These are phyloP conservation scores for Philereme vetulata DNA, from an alignment of 2,888 invertebrate genomes.

Conservation along the genomic window DNA sequence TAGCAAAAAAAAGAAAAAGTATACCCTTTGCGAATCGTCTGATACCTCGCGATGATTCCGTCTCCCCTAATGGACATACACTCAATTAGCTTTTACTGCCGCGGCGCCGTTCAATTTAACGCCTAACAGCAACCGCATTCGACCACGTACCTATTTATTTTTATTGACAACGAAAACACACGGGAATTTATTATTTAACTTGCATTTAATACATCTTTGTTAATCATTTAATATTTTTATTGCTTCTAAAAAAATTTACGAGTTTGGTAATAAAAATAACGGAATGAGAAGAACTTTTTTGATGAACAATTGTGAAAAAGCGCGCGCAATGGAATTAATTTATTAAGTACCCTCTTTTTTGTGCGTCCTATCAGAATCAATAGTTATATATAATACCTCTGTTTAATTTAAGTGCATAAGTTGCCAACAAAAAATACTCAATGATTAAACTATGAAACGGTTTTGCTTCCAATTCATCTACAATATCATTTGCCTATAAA, in stretches of 20 bases:
- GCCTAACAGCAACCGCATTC: constrained; percentile 72
- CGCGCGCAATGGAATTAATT: too few relatives aligned
- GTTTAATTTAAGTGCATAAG: too few relatives aligned
- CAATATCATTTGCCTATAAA: too few relatives aligned
- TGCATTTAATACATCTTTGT: constrained; percentile 30
- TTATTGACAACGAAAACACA: constrained; percentile 63
- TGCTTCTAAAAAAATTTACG: constrained; percentile 10
- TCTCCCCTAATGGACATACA: constrained; percentile 73
- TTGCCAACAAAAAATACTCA: too few relatives aligned
- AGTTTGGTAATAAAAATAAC: constrained; percentile 10
- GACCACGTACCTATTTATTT: constrained; percentile 71
- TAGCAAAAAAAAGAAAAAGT: constrained; percentile 35
- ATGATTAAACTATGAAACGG: too few relatives aligned
- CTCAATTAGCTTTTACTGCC: constrained; percentile 80
- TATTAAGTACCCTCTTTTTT: too few relatives aligned
- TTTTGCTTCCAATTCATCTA: too few relatives aligned
- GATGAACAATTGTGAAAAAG: too few relatives aligned
- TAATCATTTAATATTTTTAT: constrained; percentile 31
- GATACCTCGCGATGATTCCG: constrained; percentile 51
- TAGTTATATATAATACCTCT: too few relatives aligned
- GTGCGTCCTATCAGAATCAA: too few relatives aligned
- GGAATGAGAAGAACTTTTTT: too few relatives aligned
- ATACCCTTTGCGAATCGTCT: constrained; percentile 52
- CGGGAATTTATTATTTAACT: constrained; percentile 37
- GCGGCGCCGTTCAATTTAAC: constrained; percentile 76